These are phyloP conservation scores for Conger conger DNA, from an alignment of 2,113 vertebrate genomes.

Conservation along the genomic window DNA sequence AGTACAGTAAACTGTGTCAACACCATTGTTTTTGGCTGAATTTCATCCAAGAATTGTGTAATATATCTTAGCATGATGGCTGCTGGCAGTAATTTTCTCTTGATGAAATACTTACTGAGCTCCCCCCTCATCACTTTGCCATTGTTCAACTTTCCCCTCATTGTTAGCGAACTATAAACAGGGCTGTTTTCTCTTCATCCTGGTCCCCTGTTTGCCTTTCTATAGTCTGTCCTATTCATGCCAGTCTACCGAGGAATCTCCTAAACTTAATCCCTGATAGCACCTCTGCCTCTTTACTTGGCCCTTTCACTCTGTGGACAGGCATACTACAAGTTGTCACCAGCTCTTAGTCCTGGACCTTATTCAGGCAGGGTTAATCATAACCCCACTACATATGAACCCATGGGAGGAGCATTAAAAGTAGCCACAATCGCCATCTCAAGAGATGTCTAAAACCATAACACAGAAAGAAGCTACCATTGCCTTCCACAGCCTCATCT, in stretches of 20 bases:
- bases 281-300: conserved; percentile 21
- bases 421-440: background rate
- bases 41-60: conserved; percentile 29
- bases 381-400: background rate
- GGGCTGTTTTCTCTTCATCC: conserved; percentile 40
- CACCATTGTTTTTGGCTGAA: conserved; percentile 29
- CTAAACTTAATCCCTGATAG: too few relatives aligned
- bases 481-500: background rate
- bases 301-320: conserved; percentile 29
- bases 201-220: conserved; percentile 5
- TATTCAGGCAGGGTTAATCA: background rate
- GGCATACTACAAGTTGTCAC: conserved; percentile 20
- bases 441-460: background rate
- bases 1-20: conserved; percentile 1
- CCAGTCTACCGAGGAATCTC: background rate
- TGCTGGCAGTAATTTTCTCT: conserved; percentile 40
- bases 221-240: background rate
- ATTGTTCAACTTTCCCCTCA: conserved; percentile 56
- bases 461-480: background rate
- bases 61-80: conserved; percentile 33
- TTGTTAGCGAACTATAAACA: conserved; percentile 52
- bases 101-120: conserved; percentile 51
- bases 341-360: background rate
- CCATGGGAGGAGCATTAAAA: background rate
- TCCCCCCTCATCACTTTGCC: conserved; percentile 47